Base-by-base conservation (phyloP, 2,888 invertebrate genomes). In the Drosophila nigricruria region DNA sequence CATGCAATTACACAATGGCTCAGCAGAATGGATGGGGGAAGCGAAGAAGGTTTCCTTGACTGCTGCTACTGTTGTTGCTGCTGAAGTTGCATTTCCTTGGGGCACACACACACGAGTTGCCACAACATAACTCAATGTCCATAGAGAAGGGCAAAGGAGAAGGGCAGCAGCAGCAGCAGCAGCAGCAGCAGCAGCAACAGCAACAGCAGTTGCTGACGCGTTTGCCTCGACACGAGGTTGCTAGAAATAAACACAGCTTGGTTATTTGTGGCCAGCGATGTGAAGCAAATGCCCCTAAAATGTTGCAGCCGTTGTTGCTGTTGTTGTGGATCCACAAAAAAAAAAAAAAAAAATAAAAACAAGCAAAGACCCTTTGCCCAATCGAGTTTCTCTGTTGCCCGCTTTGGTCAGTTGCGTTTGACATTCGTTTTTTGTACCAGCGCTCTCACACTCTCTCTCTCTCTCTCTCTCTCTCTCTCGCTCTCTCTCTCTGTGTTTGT, bases 221-320 rank as follows among this genome's bases (percentile, higher is more conserved):
- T 52, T 36, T 52, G 52, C 36, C 52, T 32, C 52, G 34, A 52
- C 64, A 60, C 70, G 73, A 67, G 68, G 70, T 57, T 25, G 12
- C 69, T 68, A 82, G 69, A 76, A 74, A 82, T 73, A 80, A 71
- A 78, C 83, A 80, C 78, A 85, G 86, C 80, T 82, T 74, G 82
- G 81, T 85, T 84, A 88, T 84, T 84, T 84, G 84, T 88, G 84
- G 88, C 72, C 84, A 84, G 86, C 84, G 86, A 85, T 80, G 84
- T 78, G 81, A 76, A 82, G 82, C 86, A 88, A 84, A 84, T 84
- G 84, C 81, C 82, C 82, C 80, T 82, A 80, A 84, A 85, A 78
- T 72, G 75, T 58, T 69, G 57, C 45, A 62, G 10, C 30, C 49
- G 49, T 49, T 27, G 32, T 23, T 65, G 59, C 25, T 36, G 40